A percentile compares a stretch with the other conserved stretches of the same genome.
Conservation (phyloP, 92 coral and sea anemone genomes). For the Porites rus region DNA sequence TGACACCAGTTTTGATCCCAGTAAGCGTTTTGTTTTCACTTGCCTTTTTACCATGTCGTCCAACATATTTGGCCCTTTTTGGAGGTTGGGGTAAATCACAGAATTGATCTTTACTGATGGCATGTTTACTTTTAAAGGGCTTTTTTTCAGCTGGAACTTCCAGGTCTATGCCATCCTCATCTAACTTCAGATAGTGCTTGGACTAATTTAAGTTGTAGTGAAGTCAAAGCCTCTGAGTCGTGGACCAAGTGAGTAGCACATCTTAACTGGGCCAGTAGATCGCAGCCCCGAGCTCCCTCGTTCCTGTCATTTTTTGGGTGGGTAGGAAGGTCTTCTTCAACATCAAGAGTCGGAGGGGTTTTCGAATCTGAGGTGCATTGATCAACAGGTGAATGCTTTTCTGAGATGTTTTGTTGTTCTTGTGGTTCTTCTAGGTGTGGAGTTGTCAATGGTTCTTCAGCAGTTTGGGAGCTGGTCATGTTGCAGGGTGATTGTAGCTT, state of each 20-base stretch:
- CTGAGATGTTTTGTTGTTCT: too few relatives aligned
- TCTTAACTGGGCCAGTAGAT: slow-evolving; percentile 25
- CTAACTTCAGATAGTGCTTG: background rate
- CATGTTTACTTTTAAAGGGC: background rate
- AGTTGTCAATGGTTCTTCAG: slow-evolving; percentile 35
- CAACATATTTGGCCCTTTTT: slow-evolving; percentile 14
- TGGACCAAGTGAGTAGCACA: slow-evolving; percentile 9
- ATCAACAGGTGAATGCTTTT: too few relatives aligned
- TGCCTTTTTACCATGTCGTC: slow-evolving; percentile 49
- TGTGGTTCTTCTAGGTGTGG: too few relatives aligned
- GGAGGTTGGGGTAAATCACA: slow-evolving; percentile 13
- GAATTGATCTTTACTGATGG: background rate
- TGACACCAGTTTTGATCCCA: slow-evolving; percentile 21
- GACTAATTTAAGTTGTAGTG: background rate
- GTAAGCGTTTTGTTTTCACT: slow-evolving; percentile 3
- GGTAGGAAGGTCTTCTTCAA: too few relatives aligned
- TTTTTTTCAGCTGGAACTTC: slow-evolving; percentile 1
- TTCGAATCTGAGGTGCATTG: too few relatives aligned
- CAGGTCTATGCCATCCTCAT: slow-evolving; percentile 43
- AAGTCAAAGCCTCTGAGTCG: background rate
- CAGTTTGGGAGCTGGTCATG: background rate
- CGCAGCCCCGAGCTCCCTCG: slow-evolving; percentile 30
- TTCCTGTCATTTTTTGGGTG: slow-evolving; percentile 9
- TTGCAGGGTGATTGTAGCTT: too few relatives aligned
- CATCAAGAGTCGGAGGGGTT: too few relatives aligned